Base-by-base conservation (phyloP, 2,797 vertebrate species). In the Amblyopsis hoosieri region DNA sequence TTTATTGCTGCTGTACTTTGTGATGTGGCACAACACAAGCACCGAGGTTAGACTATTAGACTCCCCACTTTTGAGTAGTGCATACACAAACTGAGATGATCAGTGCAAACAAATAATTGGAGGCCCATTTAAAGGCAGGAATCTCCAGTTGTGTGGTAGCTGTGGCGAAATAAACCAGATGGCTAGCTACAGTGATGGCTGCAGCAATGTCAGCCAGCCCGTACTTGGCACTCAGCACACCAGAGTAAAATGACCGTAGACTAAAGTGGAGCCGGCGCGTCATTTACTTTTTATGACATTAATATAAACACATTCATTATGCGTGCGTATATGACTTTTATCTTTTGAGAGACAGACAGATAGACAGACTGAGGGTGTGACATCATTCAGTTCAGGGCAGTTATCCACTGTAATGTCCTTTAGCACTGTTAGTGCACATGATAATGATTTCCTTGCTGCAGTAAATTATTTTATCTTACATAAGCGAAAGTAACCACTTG, bases 81-180 rank as follows among this genome's bases (percentile, higher is more conserved):
- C 19, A 56, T 54, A 54, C 61, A 17, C 13, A 10, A n/a, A 42
- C 58, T 55, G 46, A 66, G 23, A 29, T 29, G 3, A 29, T 29
- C 23, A 29, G 3, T 23, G 66, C 58, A 7, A 33, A 37, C 51
- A 51, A 54, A 45, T 81, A 80, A 84, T 85, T 78, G 79, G 23
- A 69, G 66, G 66, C 23, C 47, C 52, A 61, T 69, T 75, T 58
- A 72, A 69, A 47, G 58, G 54, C 52, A 49, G 52, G 37, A 42
- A 10, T 42, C 8, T 42, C 7, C 2, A 42, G 52, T 54, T 60
- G 60, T 75, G 67, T 15, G 17, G 67, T 78, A 62, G 54, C 66
- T 58, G 66, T 80, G 53, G 69, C 33, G 60, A 83, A 66, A 14
- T 45, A 69, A 76, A 77, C 47, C 68, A 74, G 66, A 70, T 47